Percentiles rank a stretch among this genome's conserved stretches.
phyloP scores from a whole-genome alignment of 2,797 vertebrate genomes.

The Pampus argenteus region DNA sequence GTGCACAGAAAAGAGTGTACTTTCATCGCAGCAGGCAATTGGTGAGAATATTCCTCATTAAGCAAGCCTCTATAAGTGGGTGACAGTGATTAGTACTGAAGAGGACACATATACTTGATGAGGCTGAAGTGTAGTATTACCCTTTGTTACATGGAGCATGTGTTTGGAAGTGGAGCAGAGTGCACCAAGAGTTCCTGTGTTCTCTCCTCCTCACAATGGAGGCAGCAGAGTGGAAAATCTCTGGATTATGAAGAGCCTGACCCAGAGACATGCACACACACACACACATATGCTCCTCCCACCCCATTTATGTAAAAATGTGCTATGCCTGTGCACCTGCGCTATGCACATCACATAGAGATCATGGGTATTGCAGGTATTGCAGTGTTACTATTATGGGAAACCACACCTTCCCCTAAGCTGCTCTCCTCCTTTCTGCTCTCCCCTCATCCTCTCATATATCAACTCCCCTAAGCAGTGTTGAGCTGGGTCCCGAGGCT shows the following conservation, averaged over 20 bases:
- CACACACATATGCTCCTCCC: conserved; percentile 36
- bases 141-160: conserved; percentile 60
- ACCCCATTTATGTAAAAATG: conserved; percentile 59
- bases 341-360: conserved; percentile 47
- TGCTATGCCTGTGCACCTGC: conserved; percentile 50
- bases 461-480: conserved; percentile 73
- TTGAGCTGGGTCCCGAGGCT: conserved; percentile 61
- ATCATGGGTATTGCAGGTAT: conserved; percentile 62
- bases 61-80: conserved; percentile 62
- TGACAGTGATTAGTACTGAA: conserved; percentile 74
- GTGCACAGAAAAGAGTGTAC: conserved; percentile 43
- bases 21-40: conserved; percentile 61
- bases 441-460: conserved; percentile 74
- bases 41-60: conserved; percentile 67
- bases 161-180: conserved; percentile 67
- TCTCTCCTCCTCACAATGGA: conserved; percentile 71
- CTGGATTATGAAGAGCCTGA: conserved; percentile 72
- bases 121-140: conserved; percentile 72
- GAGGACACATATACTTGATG: conserved; percentile 71
- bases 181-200: conserved; percentile 66
- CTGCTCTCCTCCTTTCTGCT: conserved; percentile 61
- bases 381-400: conserved; percentile 74
- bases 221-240: conserved; percentile 78
- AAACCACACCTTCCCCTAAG: conserved; percentile 65
- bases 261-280: conserved; percentile 37